These are phyloP conservation scores for Hetaerina titia DNA, from an alignment of 2,888 invertebrate species.

Conservation along the genomic window DNA sequence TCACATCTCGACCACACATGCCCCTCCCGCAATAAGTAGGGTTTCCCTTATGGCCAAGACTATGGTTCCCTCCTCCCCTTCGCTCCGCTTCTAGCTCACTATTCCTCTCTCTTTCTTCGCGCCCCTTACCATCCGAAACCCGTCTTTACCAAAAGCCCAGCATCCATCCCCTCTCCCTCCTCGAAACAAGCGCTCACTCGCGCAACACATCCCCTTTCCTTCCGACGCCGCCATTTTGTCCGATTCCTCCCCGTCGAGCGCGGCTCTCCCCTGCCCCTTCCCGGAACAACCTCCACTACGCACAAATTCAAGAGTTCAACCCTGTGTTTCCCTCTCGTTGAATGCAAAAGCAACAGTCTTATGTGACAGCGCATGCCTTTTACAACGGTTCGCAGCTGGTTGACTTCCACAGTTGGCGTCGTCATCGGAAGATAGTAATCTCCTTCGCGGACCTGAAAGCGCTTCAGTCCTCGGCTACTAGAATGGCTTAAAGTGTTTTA, in stretches of 20 bases:
- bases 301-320: background rate
- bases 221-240: background rate
- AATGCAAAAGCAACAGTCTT: background rate
- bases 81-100: background rate
- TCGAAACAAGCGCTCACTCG: background rate
- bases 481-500: too few species aligned
- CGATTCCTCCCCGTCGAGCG: background rate
- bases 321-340: background rate
- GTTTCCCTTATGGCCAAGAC: background rate
- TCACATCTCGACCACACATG: background rate
- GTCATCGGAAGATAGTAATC: background rate
- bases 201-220: background rate
- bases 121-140: too few species aligned
- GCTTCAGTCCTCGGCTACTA: background rate
- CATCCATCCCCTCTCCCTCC: background rate
- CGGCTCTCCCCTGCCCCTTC: background rate
- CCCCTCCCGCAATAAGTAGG: background rate
- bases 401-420: background rate
- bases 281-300: background rate
- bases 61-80: background rate
- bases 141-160: too few species aligned
- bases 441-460: background rate
- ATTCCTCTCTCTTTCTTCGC: background rate
- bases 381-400: background rate
- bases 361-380: background rate